Evolutionary conservation across 2,888 invertebrate species (phyloP), one percentile per base, ranked within the genome.

Genomic region (Mythimna ferrago): DNA sequence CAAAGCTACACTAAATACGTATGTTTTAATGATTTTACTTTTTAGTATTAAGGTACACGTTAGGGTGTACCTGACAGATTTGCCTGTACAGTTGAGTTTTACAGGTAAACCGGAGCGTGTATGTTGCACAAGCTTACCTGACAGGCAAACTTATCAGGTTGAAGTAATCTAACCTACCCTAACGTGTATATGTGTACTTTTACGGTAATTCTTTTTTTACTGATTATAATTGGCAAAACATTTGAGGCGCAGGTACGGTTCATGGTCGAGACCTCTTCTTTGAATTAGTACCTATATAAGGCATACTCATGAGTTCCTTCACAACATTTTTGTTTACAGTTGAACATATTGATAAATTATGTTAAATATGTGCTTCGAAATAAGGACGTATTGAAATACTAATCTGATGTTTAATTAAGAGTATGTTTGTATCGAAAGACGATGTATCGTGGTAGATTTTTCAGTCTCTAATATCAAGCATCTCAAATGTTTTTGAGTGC

Each of bases 321-420:
- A 53, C 51, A 41, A 26, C 19, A 48, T 35, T 41, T 32, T 51
- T 11, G 21, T 51, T 48, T 26, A 63, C 54, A 74, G 11, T 66
- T 68, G 60, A 81, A 76, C 68, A 44, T 21, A 53, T 41, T 26
- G n/a, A 65, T 68, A 48, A 65, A 68, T 6, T 41, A 16, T 51
- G 32, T 72, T 32, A 51, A 71, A 53, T 63, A 51, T 57, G 35
- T 54, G 32, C 38, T 5, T 58, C 21, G 11, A 41, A 58, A 56
- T 41, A 16, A 19, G 53, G 53, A 57, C 48, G 38, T 44, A 7
- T 41, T 16, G n/a, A 57, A 6, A 62, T 51, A 61, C 21, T 5
- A 14, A 11, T 6, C 0, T 2, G 26, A n/a, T 38, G 19, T 54
- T 38, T 38, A 14, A 51, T 38, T 38, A 14, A 51, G 19, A 44